phyloP scores from a whole-genome alignment of 1,140 invertebrate genomes.

The Cydia splendana region DNA sequence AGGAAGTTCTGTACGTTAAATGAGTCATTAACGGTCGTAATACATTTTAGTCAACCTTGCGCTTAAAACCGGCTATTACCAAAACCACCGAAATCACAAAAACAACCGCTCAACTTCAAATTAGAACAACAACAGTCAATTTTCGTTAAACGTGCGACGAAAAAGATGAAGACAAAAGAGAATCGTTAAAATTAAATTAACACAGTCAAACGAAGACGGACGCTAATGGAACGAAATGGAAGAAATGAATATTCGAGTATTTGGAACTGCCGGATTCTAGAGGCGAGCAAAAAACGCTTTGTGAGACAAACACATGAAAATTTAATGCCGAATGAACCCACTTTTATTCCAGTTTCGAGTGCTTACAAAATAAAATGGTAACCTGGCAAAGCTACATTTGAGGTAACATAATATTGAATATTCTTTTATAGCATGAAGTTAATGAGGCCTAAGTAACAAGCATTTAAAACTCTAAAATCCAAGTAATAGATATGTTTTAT shows the following conservation, averaged over 20 bases:
- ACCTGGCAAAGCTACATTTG: too few species aligned
- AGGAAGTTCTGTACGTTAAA: slow-evolving; percentile 3
- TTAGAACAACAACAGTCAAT: slow-evolving; percentile 11
- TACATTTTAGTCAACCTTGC: slow-evolving; percentile 19
- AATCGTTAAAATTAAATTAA: slow-evolving; percentile 32
- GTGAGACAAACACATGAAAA: slow-evolving; percentile 8
- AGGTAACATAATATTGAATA: too few species aligned
- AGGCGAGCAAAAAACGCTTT: not conserved
- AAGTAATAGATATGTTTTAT: too few species aligned
- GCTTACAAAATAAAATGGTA: too few species aligned
- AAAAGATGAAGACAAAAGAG: slow-evolving; percentile 27
- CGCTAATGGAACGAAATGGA: slow-evolving; percentile 17
- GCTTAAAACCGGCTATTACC: not conserved
- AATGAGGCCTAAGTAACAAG: too few species aligned
- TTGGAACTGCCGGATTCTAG: slow-evolving; percentile 7
- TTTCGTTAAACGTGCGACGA: slow-evolving; percentile 13
- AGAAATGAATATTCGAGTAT: slow-evolving; percentile 21
- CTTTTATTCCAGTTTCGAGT: not conserved
- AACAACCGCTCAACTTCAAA: slow-evolving; percentile 6
- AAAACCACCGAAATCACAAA: not conserved
- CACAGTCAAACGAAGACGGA: slow-evolving; percentile 13
- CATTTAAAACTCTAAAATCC: too few species aligned
- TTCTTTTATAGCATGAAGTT: too few species aligned
- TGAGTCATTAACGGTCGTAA: slow-evolving; percentile 18
- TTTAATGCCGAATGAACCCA: not conserved